These are phyloP conservation scores for Micrastur ruficollis DNA, from an alignment of 2,797 vertebrate genomes.

Conservation along the genomic window DNA sequence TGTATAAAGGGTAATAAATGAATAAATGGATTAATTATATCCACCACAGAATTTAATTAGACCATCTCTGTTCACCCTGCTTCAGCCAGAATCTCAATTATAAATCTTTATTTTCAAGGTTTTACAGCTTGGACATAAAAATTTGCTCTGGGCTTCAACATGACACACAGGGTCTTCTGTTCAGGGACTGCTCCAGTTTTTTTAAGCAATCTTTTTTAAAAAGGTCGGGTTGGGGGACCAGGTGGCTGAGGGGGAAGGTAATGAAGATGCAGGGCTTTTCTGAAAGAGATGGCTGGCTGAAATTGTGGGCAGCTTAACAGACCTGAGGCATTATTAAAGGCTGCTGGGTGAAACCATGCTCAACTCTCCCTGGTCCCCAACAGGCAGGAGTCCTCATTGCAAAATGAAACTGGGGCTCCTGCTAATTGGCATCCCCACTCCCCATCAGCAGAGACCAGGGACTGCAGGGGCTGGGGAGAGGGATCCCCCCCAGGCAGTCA, in stretches of 20 bases:
- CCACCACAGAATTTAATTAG: constrained; percentile 76
- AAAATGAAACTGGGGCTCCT: fast-evolving
- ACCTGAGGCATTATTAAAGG: background rate
- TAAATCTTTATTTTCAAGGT: constrained; percentile 68
- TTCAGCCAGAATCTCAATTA: constrained; percentile 73
- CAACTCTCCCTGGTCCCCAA: background rate
- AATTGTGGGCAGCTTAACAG: background rate
- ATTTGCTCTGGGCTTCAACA: constrained; percentile 46
- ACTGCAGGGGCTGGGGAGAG: background rate
- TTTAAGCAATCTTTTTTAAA: constrained; percentile 21
- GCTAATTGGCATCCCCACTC: background rate
- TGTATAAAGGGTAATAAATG: constrained; percentile 65
- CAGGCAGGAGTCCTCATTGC: background rate
- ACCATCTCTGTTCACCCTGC: constrained; percentile 65
- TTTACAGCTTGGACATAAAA: constrained; percentile 60
- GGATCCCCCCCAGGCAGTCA: background rate
- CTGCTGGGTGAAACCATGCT: background rate
- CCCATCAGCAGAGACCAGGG: background rate
- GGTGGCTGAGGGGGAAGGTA: constrained; percentile 16
- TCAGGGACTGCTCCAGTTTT: background rate
- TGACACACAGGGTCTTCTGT: constrained; percentile 14
- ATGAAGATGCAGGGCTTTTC: constrained; percentile 41
- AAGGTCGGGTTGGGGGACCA: constrained; percentile 31
- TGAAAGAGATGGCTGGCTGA: background rate
- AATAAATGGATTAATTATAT: constrained; percentile 77